Base-by-base conservation (phyloP, 2,797 vertebrate genomes). In the Oreochromis grahami region DNA sequence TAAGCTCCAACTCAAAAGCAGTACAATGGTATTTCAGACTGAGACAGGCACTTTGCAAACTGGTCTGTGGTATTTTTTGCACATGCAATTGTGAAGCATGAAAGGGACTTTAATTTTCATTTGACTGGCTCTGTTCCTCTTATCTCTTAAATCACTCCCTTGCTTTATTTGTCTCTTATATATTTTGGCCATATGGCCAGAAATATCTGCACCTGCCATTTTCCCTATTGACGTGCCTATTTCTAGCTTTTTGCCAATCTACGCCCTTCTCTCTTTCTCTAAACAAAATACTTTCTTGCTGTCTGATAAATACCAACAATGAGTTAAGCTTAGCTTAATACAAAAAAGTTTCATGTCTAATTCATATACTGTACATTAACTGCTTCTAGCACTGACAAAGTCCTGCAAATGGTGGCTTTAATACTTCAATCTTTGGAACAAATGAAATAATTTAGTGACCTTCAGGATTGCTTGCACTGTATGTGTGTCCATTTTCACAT, bases 1-100 rank as follows among this genome's bases (percentile, higher is more conserved):
- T 92, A 88, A 93, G 92, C 93, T 91, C 78, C 72, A 79, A 90
- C 83, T 91, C 80, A 79, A 92, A 90, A 85, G 86, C 86, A 82
- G 63, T 84, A 81, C 84, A 79, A 65, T 89, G 55, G 92, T 91
- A 86, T 92, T 94, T 89, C 63, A 82, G 78, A 88, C 81, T 50
- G 76, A 86, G 87, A 90, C 72, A 76, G 77, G 10, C 63, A 79
- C 74, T 92, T 82, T 85, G 85, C 53, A 89, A 87, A 92, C 86
- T 87, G 86, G 88, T 89, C 87, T 68, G 76, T 6, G 76, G 87
- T 92, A 91, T 93, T 95, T 32, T 94, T 90, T 91, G 78, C 84
- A 60, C 81, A 65, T 83, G 86, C 74, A 86, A 72, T 78, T 13
- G 8, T 58, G 38, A n/a, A 88, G 83, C 81, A 79, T 86, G 55